Conservation (phyloP, 2,113 vertebrate genomes). For the Proteles cristata region DNA sequence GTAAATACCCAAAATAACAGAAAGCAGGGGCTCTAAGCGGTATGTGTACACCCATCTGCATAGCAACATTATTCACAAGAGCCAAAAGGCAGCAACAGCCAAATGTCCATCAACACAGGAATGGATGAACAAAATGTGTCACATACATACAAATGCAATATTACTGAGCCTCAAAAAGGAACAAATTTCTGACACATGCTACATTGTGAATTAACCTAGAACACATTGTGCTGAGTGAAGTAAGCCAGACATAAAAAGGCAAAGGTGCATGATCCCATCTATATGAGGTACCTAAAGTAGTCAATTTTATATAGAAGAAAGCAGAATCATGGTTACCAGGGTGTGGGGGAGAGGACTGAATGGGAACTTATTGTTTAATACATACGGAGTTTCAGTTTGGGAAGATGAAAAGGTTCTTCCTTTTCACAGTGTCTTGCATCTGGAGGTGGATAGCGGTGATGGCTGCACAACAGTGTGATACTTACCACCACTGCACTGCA, state of each 20-base stretch:
- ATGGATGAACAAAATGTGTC: not conserved
- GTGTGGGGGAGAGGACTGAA: not conserved
- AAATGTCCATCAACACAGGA: not conserved
- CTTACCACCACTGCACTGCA: not conserved
- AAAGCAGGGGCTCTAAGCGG: not conserved
- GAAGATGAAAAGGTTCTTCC: not conserved
- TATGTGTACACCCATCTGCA: not conserved
- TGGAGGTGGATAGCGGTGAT: not conserved
- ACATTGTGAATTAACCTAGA: not conserved
- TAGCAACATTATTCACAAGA: not conserved
- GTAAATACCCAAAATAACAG: not conserved
- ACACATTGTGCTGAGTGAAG: not conserved
- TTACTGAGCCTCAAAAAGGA: not conserved
- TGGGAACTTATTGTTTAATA: not conserved
- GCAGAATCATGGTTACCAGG: not conserved
- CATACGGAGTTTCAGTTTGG: not conserved
- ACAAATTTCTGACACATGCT: not conserved
- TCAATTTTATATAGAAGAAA: not conserved
- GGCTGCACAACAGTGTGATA: not conserved
- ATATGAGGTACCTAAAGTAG: not conserved
- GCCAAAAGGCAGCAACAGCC: not conserved
- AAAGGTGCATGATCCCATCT: not conserved
- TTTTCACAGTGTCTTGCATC: too few relatives aligned
- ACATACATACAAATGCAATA: not conserved
- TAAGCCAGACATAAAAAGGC: not conserved